Conservation (phyloP, 35 echinoderm and acorn worm genomes). For the Apostichopus parvimensis region DNA sequence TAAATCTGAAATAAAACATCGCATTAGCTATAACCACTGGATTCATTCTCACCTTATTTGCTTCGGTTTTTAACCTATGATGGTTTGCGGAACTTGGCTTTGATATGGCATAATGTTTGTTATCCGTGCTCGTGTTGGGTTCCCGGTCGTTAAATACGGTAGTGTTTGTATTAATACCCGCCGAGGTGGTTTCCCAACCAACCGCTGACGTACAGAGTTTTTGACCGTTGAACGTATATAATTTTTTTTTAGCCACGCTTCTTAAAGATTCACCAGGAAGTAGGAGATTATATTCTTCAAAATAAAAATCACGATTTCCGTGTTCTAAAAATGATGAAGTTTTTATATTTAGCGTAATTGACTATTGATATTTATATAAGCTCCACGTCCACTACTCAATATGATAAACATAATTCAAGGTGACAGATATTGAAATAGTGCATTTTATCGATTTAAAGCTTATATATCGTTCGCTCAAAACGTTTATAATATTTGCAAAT, state of each 20-base stretch:
- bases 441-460: too few relatives aligned
- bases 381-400: too few relatives aligned
- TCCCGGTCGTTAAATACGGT: neutral
- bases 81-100: neutral
- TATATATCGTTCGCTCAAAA: too few relatives aligned
- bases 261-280: too few relatives aligned
- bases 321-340: too few relatives aligned
- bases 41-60: neutral
- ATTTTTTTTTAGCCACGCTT: neutral
- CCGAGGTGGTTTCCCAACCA: conserved; percentile 1
- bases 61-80: neutral
- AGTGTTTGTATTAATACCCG: conserved; percentile 14
- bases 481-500: too few relatives aligned
- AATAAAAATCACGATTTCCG: too few relatives aligned
- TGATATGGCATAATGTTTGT: neutral
- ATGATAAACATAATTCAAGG: too few relatives aligned
- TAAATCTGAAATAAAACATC: neutral
- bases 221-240: neutral
- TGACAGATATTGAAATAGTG: too few relatives aligned
- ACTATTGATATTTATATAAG: too few relatives aligned
- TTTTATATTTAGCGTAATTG: too few relatives aligned
- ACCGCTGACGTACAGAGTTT: neutral
- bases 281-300: too few relatives aligned
- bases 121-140: neutral
- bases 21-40: neutral